Base-by-base conservation (phyloP, 2,797 vertebrate genomes). In the Pipistrellus pipistrellus region DNA sequence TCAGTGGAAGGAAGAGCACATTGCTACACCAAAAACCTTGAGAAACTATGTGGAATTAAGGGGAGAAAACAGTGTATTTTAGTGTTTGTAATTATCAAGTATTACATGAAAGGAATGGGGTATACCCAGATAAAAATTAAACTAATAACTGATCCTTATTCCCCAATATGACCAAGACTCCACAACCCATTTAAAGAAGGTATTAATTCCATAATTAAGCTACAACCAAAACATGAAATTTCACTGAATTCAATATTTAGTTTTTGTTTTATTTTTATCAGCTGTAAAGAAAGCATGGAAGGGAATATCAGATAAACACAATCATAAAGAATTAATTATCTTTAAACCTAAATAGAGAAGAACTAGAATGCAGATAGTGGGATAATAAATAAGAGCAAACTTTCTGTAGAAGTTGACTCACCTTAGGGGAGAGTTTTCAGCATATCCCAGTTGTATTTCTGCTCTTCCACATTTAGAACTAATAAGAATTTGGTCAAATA, bases 251-350 rank as follows among this genome's bases (percentile, higher is more conserved):
- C 8, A 23, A 2, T 57, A n/a, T 77, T 71, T 85, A 62, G 13
- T 32, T 77, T 51, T 73, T 38, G 18, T 82, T 82, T 71, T 64
- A 17, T 21, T 68, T 88, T 81, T 85, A 44, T 14, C 78, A 88
- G 12, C 18, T 85, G 69, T 9, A 93, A 51, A 27, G 14, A 66
- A 80, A 55, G 32, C 62, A 59, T 44, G 68, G 72, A 94, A 83
- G 15, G n/a, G 55, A 82, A 89, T 41, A 59, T 76, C 71, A 71
- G 68, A 85, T 72, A 88, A 85, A 85, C 44, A 82, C 77, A 85
- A 71, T 85, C 44, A 82, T 53, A 72, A 85, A 82, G 86, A 76
- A 44, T 64, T 86, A 77, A 91, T 88, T 91, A 62, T 82, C 23
- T 77, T 85, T 57, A 59, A 53, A 72, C 17, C 66, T 82, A 57